Conservation (phyloP, 2,113 vertebrate genomes). For the Aythya baeri region DNA sequence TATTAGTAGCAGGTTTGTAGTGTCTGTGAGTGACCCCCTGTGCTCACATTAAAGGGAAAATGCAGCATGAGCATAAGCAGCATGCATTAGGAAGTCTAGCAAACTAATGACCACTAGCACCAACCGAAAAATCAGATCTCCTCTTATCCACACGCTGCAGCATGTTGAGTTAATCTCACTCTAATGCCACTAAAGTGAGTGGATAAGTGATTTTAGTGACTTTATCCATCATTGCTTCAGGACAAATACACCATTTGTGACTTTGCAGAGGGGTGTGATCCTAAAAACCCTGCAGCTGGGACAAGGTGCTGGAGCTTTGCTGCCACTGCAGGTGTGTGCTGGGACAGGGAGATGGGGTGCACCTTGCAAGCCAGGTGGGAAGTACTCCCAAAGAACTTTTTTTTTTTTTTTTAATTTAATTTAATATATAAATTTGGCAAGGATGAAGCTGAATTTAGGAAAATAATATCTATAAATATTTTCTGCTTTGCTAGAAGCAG, state of each 20-base stretch:
- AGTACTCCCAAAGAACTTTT: not conserved
- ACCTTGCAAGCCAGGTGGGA: not conserved
- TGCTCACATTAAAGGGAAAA: not conserved
- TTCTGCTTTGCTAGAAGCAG: not conserved
- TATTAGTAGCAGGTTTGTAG: not conserved
- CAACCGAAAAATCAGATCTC: not conserved
- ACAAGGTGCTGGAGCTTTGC: not conserved
- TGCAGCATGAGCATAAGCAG: not conserved
- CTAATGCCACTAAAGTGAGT: not conserved
- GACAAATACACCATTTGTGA: not conserved
- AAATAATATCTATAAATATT: not conserved
- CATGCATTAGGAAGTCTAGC: not conserved
- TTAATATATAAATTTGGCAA: not conserved
- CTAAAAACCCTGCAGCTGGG: not conserved
- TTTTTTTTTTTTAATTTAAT: too few relatives aligned
- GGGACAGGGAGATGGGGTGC: not conserved
- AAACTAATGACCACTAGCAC: not conserved
- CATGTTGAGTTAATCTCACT: rapidly evolving
- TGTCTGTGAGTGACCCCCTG: not conserved
- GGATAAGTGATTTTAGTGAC: not conserved
- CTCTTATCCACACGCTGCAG: not conserved
- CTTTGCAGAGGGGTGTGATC: not conserved
- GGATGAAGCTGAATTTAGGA: not conserved
- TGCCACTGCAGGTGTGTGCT: rapidly evolving
- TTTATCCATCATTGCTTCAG: not conserved